phyloP scores from a whole-genome alignment of 2,888 invertebrate species.

The Polylopha cassiicola region DNA sequence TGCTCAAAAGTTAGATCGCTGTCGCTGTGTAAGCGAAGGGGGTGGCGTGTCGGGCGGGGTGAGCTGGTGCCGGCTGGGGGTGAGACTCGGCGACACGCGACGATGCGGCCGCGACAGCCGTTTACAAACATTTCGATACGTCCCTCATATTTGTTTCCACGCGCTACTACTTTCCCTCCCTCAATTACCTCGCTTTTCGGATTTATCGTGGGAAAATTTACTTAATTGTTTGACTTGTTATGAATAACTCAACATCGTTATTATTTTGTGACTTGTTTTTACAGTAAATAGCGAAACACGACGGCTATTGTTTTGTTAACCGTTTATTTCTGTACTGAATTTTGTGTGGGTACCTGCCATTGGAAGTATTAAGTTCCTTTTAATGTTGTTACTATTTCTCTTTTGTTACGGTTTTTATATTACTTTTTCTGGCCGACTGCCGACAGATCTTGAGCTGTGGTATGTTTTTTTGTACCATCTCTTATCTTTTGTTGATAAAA shows the following conservation, averaged over 20 bases:
- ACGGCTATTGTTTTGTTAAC: constrained; percentile 15
- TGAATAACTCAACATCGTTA: constrained; percentile 10
- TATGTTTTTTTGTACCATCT: constrained; percentile 6
- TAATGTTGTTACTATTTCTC: constrained; percentile 12
- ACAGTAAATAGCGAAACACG: constrained; percentile 8
- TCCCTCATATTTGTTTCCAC: constrained; percentile 66
- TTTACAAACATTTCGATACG: constrained; percentile 71
- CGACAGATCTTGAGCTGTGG: constrained; percentile 10
- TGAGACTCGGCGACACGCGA: constrained; percentile 61
- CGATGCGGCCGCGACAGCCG: constrained; percentile 44
- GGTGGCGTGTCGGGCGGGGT: constrained; percentile 24
- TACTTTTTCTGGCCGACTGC: constrained; percentile 10
- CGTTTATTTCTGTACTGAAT: constrained; percentile 17
- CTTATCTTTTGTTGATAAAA: constrained; percentile 5
- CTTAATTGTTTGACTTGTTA: constrained; percentile 13
- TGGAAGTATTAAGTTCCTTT: constrained; percentile 17
- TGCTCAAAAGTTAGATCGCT: constrained; percentile 9
- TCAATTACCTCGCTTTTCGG: constrained; percentile 39
- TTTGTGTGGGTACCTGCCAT: constrained; percentile 16
- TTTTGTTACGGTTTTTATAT: constrained; percentile 15
- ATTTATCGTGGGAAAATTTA: constrained; percentile 21
- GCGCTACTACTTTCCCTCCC: constrained; percentile 49
- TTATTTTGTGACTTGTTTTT: constrained; percentile 7
- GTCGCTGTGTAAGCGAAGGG: constrained; percentile 13
- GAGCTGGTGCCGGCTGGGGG: constrained; percentile 40